Conservation (phyloP, 2,797 vertebrate genomes). For the Pseudotriccus pelzelni region DNA sequence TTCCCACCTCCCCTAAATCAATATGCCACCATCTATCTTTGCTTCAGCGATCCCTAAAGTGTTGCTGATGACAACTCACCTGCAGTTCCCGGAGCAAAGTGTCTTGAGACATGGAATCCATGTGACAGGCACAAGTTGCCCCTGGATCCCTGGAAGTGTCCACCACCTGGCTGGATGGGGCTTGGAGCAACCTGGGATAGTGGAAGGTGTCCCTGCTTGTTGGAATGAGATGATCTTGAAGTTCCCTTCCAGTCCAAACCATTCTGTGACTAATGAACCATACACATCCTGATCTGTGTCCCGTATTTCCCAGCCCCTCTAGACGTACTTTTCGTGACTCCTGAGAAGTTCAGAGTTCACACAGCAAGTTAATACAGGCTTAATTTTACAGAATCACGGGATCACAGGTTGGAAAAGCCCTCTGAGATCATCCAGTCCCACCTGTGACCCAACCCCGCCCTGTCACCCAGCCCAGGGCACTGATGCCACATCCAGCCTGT, state of each 20-base stretch:
- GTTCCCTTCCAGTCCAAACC: neutral
- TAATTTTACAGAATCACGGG: neutral
- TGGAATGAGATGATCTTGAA: neutral
- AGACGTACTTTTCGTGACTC: accelerated
- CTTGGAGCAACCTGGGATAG: accelerated
- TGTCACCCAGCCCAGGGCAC: too few species aligned
- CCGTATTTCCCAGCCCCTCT: accelerated
- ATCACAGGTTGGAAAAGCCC: too few species aligned
- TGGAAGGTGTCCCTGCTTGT: neutral
- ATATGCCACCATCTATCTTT: neutral
- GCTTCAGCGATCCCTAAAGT: slow-evolving; percentile 25
- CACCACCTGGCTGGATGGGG: neutral
- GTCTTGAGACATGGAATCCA: accelerated
- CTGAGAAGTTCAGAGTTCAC: neutral
- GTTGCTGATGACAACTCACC: neutral
- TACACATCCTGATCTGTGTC: neutral
- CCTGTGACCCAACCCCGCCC: too few species aligned
- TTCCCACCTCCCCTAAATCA: slow-evolving; percentile 37
- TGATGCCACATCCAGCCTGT: too few species aligned
- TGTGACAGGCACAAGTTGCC: neutral
- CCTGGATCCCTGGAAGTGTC: neutral
- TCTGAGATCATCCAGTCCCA: too few species aligned
- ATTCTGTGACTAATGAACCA: neutral
- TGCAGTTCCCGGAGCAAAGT: neutral
- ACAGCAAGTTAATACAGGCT: neutral